Conservation (phyloP, 2,888 invertebrate genomes). For the Drosophila phalerata region DNA sequence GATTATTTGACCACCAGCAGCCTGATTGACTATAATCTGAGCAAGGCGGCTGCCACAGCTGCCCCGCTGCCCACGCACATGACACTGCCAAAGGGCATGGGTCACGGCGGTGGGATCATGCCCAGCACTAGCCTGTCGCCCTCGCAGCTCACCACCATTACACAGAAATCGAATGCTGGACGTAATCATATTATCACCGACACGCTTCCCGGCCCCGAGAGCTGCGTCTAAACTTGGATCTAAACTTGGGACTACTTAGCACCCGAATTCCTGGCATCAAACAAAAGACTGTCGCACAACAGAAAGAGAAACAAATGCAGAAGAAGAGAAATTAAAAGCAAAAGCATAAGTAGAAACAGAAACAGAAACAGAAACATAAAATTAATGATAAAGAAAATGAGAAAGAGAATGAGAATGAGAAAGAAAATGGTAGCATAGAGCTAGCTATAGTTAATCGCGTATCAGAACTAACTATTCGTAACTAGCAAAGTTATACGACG, state of each 20-base stretch:
- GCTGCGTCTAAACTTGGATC: conserved; percentile 90
- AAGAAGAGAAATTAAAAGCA: conserved; percentile 1
- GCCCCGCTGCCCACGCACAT: conserved; percentile 67
- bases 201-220: conserved; percentile 94
- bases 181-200: conserved; percentile 92
- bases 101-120: conserved; percentile 59
- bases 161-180: conserved; percentile 86
- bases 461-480: conserved; percentile 45
- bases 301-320: conserved; percentile 35
- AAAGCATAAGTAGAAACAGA: conserved; percentile 22
- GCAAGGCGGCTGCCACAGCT: conserved; percentile 75
- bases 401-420: conserved; percentile 3
- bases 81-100: conserved; percentile 82
- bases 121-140: conserved; percentile 68
- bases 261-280: conserved; percentile 59
- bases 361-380: conserved; percentile 10
- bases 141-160: conserved; percentile 76
- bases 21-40: conserved; percentile 84
- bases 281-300: conserved; percentile 81
- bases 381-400: not conserved
- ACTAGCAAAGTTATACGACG: conserved; percentile 42
- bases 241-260: conserved; percentile 17
- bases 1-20: conserved; percentile 84
- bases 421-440: conserved; percentile 17
- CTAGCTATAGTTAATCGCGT: conserved; percentile 23